These are phyloP conservation scores for Neosilurus hyrtlii DNA, from an alignment of 2,797 vertebrate species.

Conservation along the genomic window DNA sequence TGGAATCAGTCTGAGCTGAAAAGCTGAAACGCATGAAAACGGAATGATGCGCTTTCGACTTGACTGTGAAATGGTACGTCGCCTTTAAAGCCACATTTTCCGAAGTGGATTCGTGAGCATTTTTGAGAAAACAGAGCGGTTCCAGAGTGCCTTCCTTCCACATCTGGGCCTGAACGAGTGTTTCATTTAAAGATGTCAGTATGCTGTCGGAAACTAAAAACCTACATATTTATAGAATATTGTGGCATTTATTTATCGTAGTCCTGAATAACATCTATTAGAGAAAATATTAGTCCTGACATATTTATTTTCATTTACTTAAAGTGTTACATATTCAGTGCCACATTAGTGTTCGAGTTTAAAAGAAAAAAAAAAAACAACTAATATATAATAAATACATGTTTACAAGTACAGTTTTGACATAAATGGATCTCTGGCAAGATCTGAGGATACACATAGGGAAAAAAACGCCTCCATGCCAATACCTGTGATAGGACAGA, in stretches of 20 bases:
- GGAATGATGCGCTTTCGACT: neutral
- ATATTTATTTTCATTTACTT: neutral
- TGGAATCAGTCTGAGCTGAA: neutral
- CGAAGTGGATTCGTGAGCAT: neutral
- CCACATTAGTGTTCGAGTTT: conserved; percentile 1
- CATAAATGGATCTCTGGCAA: neutral
- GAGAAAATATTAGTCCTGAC: conserved; percentile 1
- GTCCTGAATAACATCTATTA: neutral
- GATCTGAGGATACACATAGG: neutral
- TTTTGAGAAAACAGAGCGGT: neutral
- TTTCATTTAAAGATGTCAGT: neutral
- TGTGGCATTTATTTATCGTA: conserved; percentile 22
- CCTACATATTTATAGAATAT: conserved; percentile 7
- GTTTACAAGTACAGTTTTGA: conserved; percentile 27
- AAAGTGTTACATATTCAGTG: neutral
- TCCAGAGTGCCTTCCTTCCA: conserved; percentile 33
- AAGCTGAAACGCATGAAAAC: conserved; percentile 5
- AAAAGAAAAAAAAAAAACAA: neutral
- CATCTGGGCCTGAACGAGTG: neutral
- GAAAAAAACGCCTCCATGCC: neutral
- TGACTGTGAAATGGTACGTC: conserved; percentile 20
- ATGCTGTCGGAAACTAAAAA: conserved; percentile 5
- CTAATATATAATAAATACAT: conserved; percentile 2
- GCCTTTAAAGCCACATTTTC: neutral
- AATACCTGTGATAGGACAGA: neutral